Conservation (phyloP, 2,113 vertebrate species). For the Regulus satrapa region DNA sequence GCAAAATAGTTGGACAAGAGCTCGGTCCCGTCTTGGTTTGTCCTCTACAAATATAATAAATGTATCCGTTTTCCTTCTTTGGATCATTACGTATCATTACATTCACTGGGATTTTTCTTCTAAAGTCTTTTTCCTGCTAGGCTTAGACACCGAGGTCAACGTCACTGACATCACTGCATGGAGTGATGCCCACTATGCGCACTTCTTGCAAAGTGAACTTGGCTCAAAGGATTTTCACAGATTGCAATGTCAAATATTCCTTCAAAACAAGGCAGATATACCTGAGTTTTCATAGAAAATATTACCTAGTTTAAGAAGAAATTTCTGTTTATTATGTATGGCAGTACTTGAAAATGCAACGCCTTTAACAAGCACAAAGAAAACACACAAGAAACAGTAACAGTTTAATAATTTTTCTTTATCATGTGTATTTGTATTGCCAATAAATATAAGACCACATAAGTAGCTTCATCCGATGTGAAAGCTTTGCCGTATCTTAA, state of each 20-base stretch:
- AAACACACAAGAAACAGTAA: neutral
- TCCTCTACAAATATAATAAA: neutral
- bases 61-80: neutral
- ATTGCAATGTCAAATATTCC: neutral
- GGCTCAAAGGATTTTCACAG: neutral
- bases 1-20: neutral
- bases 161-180: neutral
- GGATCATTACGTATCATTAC: neutral
- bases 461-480: neutral
- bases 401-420: neutral
- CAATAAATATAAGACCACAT: neutral
- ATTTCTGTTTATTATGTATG: neutral
- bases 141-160: neutral
- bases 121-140: neutral
- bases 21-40: neutral
- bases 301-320: neutral
- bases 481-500: neutral
- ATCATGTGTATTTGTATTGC: neutral
- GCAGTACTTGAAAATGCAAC: neutral
- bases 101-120: neutral
- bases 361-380: neutral
- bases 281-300: neutral
- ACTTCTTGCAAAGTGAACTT: neutral
- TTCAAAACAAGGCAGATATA: neutral
- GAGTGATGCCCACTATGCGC: neutral